These are phyloP conservation scores for Triplophysa tibetana DNA, from an alignment of 2,113 vertebrate genomes.

Conservation along the genomic window DNA sequence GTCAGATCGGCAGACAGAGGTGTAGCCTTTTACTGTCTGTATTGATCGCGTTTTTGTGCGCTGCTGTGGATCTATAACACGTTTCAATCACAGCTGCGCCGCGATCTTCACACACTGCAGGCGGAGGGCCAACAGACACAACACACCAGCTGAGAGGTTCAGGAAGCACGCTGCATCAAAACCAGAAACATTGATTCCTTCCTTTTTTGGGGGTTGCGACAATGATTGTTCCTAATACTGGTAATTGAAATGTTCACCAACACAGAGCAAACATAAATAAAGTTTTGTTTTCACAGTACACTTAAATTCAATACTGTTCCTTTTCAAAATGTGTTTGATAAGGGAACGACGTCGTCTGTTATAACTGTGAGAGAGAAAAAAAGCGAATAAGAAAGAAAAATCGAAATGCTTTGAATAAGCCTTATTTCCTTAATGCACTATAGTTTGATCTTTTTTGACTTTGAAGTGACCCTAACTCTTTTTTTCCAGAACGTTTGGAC, in stretches of 20 bases:
- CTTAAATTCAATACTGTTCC: too few species aligned
- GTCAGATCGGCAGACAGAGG: constrained; percentile 29
- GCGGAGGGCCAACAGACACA: constrained; percentile 19
- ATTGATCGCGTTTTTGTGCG: constrained; percentile 43
- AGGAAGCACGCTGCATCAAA: background rate
- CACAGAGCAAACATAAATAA: background rate
- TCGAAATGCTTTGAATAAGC: too few species aligned
- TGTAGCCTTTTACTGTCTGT: constrained; percentile 42
- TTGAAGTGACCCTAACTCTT: too few species aligned
- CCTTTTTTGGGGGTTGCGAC: background rate
- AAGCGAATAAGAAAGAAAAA: too few species aligned
- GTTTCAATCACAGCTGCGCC: constrained; percentile 52
- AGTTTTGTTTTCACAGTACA: background rate
- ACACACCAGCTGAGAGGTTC: constrained; percentile 23
- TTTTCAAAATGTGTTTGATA: too few species aligned
- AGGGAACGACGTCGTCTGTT: too few species aligned
- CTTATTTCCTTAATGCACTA: too few species aligned
- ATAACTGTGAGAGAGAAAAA: too few species aligned
- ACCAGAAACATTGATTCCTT: constrained; percentile 29
- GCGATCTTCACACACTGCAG: constrained; percentile 39
- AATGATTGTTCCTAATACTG: background rate
- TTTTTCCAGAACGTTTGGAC: too few species aligned
- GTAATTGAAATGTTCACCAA: constrained; percentile 2
- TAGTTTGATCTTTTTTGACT: too few species aligned
- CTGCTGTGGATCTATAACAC: constrained; percentile 46